phyloP scores from a whole-genome alignment of 2,113 vertebrate genomes.

The Mohoua ochrocephala region DNA sequence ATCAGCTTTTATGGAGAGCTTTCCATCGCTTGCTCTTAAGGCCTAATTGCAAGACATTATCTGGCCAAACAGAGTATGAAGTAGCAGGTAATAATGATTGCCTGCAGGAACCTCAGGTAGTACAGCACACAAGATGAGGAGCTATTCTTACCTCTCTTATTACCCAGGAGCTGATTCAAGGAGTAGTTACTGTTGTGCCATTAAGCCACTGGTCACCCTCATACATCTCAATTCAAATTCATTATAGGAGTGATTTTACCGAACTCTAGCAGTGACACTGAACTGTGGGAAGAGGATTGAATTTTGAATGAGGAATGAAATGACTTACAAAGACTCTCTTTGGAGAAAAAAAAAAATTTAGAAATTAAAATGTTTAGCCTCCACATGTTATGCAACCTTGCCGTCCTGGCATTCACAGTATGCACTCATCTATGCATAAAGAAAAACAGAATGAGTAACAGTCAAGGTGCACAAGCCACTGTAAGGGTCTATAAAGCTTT shows the following conservation, averaged over 20 bases:
- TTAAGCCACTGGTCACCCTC: slow-evolving; percentile 24
- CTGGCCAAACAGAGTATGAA: slow-evolving; percentile 26
- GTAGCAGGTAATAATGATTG: neutral
- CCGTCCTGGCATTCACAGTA: neutral
- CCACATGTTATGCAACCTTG: neutral
- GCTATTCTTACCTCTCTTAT: neutral
- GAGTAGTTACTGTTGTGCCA: neutral
- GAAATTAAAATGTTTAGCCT: neutral
- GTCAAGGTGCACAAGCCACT: neutral
- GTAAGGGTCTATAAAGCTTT: neutral
- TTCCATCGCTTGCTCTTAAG: neutral
- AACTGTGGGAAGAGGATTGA: neutral
- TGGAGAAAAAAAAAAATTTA: neutral
- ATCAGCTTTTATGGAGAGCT: slow-evolving; percentile 33
- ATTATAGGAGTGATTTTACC: slow-evolving; percentile 25
- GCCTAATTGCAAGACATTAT: slow-evolving; percentile 46
- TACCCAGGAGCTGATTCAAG: slow-evolving; percentile 4
- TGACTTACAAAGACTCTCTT: neutral
- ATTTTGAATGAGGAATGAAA: neutral
- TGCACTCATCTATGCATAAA: neutral
- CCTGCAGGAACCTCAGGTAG: neutral
- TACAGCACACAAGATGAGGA: slow-evolving; percentile 3
- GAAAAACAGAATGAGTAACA: neutral
- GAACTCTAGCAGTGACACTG: neutral
- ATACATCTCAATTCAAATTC: slow-evolving; percentile 30